phyloP scores from a whole-genome alignment of 2,113 vertebrate genomes.

The Megaceryle torquata region DNA sequence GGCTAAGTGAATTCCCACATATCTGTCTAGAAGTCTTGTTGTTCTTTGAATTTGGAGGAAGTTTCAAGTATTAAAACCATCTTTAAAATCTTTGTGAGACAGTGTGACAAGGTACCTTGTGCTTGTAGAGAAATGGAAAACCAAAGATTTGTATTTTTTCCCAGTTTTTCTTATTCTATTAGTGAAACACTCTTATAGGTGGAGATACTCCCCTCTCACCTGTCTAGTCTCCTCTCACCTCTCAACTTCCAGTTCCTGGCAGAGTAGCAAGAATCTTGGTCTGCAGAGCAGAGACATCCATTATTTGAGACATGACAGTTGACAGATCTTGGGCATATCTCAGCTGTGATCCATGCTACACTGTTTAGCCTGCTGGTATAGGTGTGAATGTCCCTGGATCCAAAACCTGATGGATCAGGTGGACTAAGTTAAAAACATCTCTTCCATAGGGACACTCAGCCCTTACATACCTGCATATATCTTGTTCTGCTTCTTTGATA shows the following conservation, averaged over 20 bases:
- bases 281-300: not conserved
- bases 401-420: not conserved
- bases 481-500: not conserved
- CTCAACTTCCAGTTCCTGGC: not conserved
- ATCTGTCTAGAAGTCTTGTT: constrained; percentile 16
- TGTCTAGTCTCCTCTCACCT: not conserved
- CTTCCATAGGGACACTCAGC: not conserved
- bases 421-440: not conserved
- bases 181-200: not conserved
- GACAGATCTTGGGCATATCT: not conserved
- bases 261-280: not conserved
- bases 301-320: not conserved
- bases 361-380: not conserved
- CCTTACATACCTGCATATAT: not conserved
- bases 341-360: not conserved
- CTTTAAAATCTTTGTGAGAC: not conserved
- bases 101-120: not conserved
- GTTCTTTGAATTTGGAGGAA: constrained; percentile 41
- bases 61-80: constrained; percentile 43
- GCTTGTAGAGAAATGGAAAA: not conserved
- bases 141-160: not conserved
- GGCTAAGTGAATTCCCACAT: constrained; percentile 40
- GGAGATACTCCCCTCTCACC: not conserved
- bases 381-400: not conserved
- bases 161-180: not conserved